phyloP scores from a whole-genome alignment of 2,797 vertebrate species.

The Sebastiscus albofasciatus region DNA sequence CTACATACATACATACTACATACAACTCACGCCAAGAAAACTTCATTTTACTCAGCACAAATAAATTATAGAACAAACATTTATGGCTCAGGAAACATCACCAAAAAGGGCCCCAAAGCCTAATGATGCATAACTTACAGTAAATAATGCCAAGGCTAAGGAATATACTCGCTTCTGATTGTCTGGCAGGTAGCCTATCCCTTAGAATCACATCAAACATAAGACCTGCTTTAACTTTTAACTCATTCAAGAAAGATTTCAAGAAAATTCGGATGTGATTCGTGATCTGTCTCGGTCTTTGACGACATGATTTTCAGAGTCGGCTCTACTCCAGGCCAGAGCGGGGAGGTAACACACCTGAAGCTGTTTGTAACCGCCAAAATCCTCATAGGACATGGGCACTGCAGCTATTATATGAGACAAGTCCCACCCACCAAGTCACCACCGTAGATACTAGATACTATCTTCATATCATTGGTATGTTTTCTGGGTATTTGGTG shows the following conservation, averaged over 20 bases:
- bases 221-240: neutral
- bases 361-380: neutral
- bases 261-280: neutral
- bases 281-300: neutral
- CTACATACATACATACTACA: neutral
- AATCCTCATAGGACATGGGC: neutral
- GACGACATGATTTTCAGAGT: neutral
- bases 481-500: neutral
- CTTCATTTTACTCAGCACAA: no score
- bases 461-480: neutral
- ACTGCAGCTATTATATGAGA: no score
- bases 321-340: neutral
- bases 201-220: neutral
- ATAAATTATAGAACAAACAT: neutral
- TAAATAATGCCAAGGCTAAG: no score
- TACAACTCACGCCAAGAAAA: neutral
- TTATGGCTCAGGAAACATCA: neutral
- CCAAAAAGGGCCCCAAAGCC: neutral
- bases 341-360: neutral
- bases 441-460: neutral
- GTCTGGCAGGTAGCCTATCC: neutral
- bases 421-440: no score
- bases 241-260: neutral
- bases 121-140: neutral
- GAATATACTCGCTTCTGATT: neutral